Conservation (phyloP, 1,140 invertebrate genomes). For the Sarcophaga peregrina region DNA sequence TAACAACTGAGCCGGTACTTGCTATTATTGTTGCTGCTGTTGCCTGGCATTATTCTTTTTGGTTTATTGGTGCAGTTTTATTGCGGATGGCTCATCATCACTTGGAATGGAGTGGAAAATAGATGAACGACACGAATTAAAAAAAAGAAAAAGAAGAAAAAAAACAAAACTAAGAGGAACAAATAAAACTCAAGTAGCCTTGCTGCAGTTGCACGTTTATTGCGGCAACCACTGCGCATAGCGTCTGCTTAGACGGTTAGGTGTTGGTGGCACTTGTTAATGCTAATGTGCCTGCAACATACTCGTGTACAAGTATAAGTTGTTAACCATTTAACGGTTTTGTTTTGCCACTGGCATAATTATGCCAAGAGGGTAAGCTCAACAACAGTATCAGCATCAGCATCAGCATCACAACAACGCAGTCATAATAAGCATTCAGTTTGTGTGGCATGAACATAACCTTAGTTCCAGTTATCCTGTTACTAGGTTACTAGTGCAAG, state of each 20-base stretch:
- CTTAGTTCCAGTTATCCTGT: conserved; percentile 32
- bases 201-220: too few relatives aligned
- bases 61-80: neutral
- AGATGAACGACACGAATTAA: neutral
- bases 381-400: neutral
- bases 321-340: conserved; percentile 24
- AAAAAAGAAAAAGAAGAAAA: too few relatives aligned
- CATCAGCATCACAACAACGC: neutral
- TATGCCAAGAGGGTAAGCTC: conserved; percentile 12
- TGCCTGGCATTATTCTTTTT: neutral
- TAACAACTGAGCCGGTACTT: too few relatives aligned
- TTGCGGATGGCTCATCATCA: neutral
- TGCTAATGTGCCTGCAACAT: neutral
- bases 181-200: too few relatives aligned
- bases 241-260: neutral
- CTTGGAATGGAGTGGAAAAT: neutral
- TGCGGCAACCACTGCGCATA: neutral
- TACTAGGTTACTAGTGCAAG: conserved; percentile 37
- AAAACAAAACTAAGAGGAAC: too few relatives aligned
- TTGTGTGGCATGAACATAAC: conserved; percentile 7
- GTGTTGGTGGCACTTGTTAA: conserved; percentile 13
- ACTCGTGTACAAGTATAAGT: neutral
- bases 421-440: neutral
- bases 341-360: conserved; percentile 19
- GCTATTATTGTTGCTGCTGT: neutral